phyloP scores from a whole-genome alignment of 2,113 vertebrate genomes.

The Muntiacus muntjak region DNA sequence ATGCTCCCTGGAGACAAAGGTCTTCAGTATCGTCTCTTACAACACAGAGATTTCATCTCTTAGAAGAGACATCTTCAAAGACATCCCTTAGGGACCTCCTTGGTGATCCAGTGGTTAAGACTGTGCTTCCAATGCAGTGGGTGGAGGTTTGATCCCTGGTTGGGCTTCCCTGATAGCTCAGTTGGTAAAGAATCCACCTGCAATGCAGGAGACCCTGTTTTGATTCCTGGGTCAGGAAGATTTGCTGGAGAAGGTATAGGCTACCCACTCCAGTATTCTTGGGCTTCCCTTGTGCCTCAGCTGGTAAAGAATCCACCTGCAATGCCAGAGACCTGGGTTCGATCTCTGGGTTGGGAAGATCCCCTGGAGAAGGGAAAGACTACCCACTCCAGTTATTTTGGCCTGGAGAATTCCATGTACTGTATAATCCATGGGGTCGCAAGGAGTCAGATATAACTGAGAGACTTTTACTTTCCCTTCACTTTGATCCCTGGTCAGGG shows the following conservation, averaged over 20 bases:
- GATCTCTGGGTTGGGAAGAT: not conserved
- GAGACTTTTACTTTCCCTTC: not conserved
- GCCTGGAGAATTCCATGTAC: not conserved
- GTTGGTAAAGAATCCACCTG: not conserved
- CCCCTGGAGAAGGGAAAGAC: not conserved
- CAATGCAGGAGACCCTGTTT: not conserved
- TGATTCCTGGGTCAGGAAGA: not conserved
- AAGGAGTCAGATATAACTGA: not conserved
- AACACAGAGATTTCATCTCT: not conserved
- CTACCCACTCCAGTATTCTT: not conserved
- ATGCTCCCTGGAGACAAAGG: not conserved
- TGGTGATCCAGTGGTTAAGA: not conserved
- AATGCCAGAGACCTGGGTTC: accelerated
- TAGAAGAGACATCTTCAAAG: not conserved
- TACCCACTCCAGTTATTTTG: not conserved
- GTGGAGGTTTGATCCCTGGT: not conserved
- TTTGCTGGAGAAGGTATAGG: not conserved
- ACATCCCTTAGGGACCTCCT: not conserved
- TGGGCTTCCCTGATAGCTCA: not conserved
- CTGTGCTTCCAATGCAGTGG: not conserved
- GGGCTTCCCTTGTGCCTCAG: not conserved
- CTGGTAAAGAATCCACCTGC: not conserved
- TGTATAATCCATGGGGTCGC: not conserved
- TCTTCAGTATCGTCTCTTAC: not conserved
- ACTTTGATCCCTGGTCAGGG: not conserved